Evolutionary conservation across 2,113 vertebrate genomes (phyloP).

Genomic region (Holacanthus passer): DNA sequence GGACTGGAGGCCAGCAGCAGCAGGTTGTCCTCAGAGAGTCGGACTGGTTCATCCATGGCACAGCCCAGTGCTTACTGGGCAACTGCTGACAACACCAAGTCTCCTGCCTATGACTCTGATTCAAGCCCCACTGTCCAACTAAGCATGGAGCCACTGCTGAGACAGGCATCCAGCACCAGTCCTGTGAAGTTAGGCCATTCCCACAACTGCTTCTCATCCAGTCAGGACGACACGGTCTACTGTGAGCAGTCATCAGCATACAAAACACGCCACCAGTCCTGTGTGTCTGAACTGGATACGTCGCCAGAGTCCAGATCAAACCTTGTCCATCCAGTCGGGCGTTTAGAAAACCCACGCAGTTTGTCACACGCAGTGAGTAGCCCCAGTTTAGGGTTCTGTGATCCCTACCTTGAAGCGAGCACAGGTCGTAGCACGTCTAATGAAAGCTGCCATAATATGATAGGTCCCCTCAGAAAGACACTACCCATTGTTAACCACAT

Average conservation of each 20-base stretch:
- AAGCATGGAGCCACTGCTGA: conserved; percentile 88
- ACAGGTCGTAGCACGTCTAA: conserved; percentile 29
- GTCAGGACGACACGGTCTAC: conserved; percentile 55
- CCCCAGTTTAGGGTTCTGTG: conserved; percentile 82
- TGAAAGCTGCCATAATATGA: conserved; percentile 73
- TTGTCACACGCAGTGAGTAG: conserved; percentile 81
- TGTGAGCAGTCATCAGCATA: conserved; percentile 68
- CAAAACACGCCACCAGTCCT: conserved; percentile 54
- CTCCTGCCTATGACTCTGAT: conserved; percentile 80
- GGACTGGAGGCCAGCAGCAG: conserved; percentile 74
- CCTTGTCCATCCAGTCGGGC: conserved; percentile 61
- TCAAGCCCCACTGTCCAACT: conserved; percentile 85
- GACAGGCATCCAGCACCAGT: conserved; percentile 58
- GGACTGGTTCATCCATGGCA: conserved; percentile 43
- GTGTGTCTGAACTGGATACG: conserved; percentile 68
- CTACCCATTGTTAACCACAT: conserved; percentile 76
- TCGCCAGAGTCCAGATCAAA: conserved; percentile 62
- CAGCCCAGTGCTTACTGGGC: conserved; percentile 80
- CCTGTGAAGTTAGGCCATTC: conserved; percentile 58
- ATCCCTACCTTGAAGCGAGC: conserved; percentile 81
- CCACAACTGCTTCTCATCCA: conserved; percentile 67
- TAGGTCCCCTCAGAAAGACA: conserved; percentile 77
- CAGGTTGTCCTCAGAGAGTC: conserved; percentile 67
- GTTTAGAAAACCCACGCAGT: conserved; percentile 82
- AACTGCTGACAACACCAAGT: conserved; percentile 69